These are phyloP conservation scores for Scopus umbretta DNA, from an alignment of 2,113 vertebrate genomes.

Conservation along the genomic window DNA sequence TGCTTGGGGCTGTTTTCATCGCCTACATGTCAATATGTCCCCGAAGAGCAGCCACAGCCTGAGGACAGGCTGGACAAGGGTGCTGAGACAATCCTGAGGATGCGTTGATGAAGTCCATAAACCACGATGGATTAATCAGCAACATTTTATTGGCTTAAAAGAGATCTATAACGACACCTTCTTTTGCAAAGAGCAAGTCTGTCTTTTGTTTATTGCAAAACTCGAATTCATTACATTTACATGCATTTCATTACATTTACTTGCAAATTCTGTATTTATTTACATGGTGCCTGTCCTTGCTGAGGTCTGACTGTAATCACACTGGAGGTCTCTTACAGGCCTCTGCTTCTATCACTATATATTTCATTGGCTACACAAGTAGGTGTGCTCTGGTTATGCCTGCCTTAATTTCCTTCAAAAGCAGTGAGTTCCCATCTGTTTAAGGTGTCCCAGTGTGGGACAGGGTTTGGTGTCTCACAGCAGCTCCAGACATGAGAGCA, in stretches of 20 bases:
- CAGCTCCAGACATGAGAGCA: not conserved
- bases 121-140: not conserved
- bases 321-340: not conserved
- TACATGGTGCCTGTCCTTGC: constrained; percentile 42
- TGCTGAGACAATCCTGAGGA: not conserved
- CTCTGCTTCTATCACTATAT: not conserved
- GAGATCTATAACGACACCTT: not conserved
- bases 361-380: not conserved
- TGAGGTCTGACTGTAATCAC: not conserved
- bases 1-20: constrained; percentile 18
- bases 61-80: not conserved
- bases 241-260: constrained; percentile 54
- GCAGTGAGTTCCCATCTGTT: not conserved
- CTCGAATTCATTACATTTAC: constrained; percentile 6
- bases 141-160: not conserved
- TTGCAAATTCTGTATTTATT: constrained; percentile 57
- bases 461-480: not conserved
- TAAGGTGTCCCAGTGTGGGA: not conserved
- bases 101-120: not conserved
- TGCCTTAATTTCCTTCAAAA: not conserved
- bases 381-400: not conserved
- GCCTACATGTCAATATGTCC: not conserved
- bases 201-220: constrained; percentile 18
- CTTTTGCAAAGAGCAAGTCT: not conserved
- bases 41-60: not conserved